Evolutionary conservation across 1,140 invertebrate genomes (phyloP).

Genomic region (Apis laboriosa): DNA sequence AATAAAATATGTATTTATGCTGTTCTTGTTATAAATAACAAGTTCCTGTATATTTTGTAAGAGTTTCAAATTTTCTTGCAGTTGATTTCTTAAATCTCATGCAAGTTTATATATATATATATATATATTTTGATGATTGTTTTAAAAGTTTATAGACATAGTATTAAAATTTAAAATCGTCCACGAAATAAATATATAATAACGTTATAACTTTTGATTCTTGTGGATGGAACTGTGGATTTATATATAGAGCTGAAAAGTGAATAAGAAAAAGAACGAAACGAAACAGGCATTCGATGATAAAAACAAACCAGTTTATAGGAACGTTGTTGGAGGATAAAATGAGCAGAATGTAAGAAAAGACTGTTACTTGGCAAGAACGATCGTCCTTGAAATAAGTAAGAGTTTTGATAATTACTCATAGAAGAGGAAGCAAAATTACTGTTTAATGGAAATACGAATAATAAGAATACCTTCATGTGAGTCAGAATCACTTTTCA

Average conservation of each 20-base stretch:
- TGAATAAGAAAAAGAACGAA: neutral
- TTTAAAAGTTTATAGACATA: neutral
- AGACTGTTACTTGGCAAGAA: slow-evolving; percentile 11
- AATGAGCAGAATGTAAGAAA: slow-evolving; percentile 10
- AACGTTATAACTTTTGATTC: neutral
- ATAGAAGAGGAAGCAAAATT: slow-evolving; percentile 22
- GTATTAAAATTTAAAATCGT: neutral
- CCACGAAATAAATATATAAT: neutral
- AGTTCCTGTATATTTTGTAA: too few species aligned
- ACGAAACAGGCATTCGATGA: neutral
- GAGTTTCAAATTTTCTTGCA: too few species aligned
- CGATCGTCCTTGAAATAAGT: slow-evolving; percentile 49
- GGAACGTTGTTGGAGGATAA: neutral
- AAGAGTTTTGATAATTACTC: slow-evolving; percentile 40
- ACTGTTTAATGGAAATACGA: neutral
- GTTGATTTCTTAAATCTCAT: too few species aligned
- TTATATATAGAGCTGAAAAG: neutral
- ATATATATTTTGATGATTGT: too few species aligned
- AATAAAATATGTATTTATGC: too few species aligned
- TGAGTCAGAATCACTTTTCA: slow-evolving; percentile 27
- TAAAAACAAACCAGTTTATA: neutral
- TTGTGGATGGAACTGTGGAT: neutral
- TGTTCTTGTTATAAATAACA: too few species aligned
- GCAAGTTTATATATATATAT: too few species aligned
- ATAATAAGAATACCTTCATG: slow-evolving; percentile 10